Percentiles rank a stretch among this genome's conserved stretches.
phyloP scores from a whole-genome alignment of 2,797 vertebrate species.

The Mycteria americana region DNA sequence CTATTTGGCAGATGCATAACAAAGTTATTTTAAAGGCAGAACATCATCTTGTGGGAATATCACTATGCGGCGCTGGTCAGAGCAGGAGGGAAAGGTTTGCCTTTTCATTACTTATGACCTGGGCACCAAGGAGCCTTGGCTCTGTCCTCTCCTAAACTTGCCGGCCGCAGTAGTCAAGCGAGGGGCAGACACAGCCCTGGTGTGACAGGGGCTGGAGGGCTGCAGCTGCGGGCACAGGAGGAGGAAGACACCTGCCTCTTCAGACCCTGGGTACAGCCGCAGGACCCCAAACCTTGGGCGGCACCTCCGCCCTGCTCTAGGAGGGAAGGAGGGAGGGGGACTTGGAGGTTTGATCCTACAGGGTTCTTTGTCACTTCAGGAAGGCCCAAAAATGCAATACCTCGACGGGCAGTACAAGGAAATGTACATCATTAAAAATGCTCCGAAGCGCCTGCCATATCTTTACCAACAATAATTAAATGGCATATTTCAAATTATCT shows the following conservation, averaged over 20 bases:
- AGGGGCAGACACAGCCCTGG: not conserved
- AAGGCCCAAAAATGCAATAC: not conserved
- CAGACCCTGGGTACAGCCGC: not conserved
- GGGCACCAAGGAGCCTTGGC: not conserved
- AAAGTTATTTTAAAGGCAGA: not conserved
- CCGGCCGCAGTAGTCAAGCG: fast-evolving
- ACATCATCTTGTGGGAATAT: not conserved
- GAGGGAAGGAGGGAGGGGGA: not conserved
- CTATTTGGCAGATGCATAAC: not conserved
- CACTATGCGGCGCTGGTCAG: fast-evolving
- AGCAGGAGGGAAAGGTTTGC: not conserved
- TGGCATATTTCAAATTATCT: not conserved
- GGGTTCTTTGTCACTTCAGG: not conserved
- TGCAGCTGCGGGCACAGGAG: not conserved
- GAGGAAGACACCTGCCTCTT: not conserved
- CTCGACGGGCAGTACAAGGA: fast-evolving
- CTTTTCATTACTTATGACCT: not conserved
- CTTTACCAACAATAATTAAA: not conserved
- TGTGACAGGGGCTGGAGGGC: not conserved
- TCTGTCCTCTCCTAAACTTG: not conserved
- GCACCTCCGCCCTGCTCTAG: not conserved
- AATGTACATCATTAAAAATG: not conserved
- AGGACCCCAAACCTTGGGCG: fast-evolving
- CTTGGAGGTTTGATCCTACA: not conserved
- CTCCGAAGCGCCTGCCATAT: not conserved